Base-by-base conservation (phyloP, 37 sponge, comb jelly and placozoan genomes). In the Aphrocallistes beatrix region DNA sequence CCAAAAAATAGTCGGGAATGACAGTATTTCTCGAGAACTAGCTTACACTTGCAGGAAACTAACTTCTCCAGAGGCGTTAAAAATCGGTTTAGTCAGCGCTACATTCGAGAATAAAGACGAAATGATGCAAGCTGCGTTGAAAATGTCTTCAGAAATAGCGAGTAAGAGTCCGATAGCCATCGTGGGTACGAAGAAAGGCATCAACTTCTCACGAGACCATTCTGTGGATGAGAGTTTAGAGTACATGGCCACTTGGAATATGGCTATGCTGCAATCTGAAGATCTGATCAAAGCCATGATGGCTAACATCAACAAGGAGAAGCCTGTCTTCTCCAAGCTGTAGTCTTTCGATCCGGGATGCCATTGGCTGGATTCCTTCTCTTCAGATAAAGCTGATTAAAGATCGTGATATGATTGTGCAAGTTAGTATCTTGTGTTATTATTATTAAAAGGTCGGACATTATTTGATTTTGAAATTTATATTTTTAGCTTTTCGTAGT, bases 81-180 rank as follows among this genome's bases (percentile, higher is more conserved):
- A 13, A 32, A 83, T 93, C 17, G 93, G 93, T 1, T 83, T 93
- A 37, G 88, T 95, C 36, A 95, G 96, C 89, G 93, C 36, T 38
- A 75, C 9, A 36, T 1, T 48, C 19, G 48, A 81, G 0, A 90
- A 93, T 81, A 82, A 81, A 51, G 89, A 85, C 13, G 83, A 82
- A 38, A 37, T 89, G 75, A 50, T 91, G 28, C 83, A 88, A 37
- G 91, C 85, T 37, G 95, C 89, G 19, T 25, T 97, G 82, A 51
- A 87, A 17, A 36, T 93, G 37, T 95, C 94, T 3, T 47, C 86
- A 0, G 23, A 39, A 42, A 94, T 97, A n/a, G 93, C 95, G 17
- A 81, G 83, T 39, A 94, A 94, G 87, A 97, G 98, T 45, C 98
- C 98, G 0, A 92, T 97, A 32, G 98, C 98, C 21, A 88, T 97